Evolutionary conservation across 2,888 invertebrate species (phyloP).

Genomic region (Vannuccia rotundouncinata): DNA sequence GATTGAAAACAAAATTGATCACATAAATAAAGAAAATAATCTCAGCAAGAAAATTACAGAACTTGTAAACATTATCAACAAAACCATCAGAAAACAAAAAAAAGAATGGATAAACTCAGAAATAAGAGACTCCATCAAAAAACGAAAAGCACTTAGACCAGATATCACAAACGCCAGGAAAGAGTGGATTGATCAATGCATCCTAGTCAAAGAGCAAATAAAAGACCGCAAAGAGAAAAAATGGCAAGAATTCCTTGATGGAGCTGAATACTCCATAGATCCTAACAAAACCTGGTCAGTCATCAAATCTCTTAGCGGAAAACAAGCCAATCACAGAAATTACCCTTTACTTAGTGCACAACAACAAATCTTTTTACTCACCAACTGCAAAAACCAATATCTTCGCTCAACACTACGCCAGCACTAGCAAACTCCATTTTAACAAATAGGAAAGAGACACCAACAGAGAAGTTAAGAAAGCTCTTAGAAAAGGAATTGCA

Average conservation of each 20-base stretch:
- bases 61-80: background rate
- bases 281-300: background rate
- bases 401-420: background rate
- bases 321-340: background rate
- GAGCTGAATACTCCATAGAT: constrained; percentile 1
- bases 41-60: background rate
- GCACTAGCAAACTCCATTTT: background rate
- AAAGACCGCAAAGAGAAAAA: background rate
- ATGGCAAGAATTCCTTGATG: background rate
- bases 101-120: background rate
- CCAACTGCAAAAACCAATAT: background rate
- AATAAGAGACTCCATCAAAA: background rate
- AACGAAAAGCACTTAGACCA: background rate
- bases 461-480: background rate
- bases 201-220: background rate
- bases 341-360: background rate
- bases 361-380: background rate
- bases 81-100: background rate
- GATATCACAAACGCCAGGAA: background rate
- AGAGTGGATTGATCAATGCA: constrained; percentile 6
- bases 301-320: background rate
- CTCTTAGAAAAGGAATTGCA: background rate
- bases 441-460: background rate
- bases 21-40: background rate
- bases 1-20: constrained; percentile 13